Conservation (phyloP, 2,888 invertebrate genomes). For the Mongoloraphidia duomilia region DNA sequence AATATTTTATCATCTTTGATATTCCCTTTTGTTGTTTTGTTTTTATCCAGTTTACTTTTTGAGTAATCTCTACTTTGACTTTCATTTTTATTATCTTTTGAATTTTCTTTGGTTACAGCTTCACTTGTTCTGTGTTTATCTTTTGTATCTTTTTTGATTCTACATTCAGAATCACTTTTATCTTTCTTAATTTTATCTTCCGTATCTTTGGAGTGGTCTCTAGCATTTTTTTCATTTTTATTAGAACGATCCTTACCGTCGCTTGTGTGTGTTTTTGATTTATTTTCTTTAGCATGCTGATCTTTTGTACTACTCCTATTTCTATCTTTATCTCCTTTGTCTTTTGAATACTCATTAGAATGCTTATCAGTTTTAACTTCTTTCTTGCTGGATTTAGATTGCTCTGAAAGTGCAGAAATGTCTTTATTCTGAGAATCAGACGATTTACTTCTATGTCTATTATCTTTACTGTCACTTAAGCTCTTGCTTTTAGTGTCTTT, state of each 20-base stretch:
- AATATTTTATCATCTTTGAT: no score
- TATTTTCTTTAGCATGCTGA: no score
- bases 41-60: no score
- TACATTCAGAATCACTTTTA: neutral
- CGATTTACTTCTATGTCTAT: neutral
- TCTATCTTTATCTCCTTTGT: constrained; percentile 1
- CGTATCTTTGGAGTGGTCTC: neutral
- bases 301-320: neutral
- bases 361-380: neutral
- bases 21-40: no score
- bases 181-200: constrained; percentile 6
- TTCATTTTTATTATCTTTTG: neutral
- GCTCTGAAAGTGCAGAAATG: neutral
- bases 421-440: neutral
- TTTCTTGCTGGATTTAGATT: neutral
- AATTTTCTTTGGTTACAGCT: neutral
- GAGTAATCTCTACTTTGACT: no score
- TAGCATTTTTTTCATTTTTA: neutral
- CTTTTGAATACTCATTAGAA: constrained; percentile 3
- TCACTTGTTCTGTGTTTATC: neutral
- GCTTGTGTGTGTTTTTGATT: no score
- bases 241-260: no score
- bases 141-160: neutral
- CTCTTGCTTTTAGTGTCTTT: neutral
- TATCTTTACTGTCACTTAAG: constrained; percentile 1